These are phyloP conservation scores for Tinamus major DNA, from an alignment of 2,797 vertebrate species.

Conservation along the genomic window DNA sequence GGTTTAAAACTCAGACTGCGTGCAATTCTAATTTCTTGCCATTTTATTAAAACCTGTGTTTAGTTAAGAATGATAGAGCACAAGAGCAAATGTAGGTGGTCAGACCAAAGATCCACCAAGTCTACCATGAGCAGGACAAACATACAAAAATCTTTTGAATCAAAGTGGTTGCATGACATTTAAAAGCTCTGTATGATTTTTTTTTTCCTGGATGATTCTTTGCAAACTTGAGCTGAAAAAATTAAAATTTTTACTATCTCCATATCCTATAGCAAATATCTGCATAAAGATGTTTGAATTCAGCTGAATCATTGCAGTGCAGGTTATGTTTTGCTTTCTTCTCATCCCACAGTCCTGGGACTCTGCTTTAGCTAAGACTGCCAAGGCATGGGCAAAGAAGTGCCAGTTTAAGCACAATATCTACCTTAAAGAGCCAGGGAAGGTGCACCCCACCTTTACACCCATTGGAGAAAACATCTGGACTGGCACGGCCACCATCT, in stretches of 20 bases:
- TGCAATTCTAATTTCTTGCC: neutral
- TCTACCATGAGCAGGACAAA: neutral
- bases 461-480: conserved; percentile 88
- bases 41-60: neutral
- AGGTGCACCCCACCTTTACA: conserved; percentile 78
- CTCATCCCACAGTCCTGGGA: conserved; percentile 85
- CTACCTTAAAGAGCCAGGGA: conserved; percentile 29
- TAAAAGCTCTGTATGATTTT: neutral
- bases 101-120: neutral
- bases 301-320: neutral
- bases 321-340: neutral
- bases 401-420: conserved; percentile 80
- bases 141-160: neutral
- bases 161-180: neutral
- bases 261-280: neutral
- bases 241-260: neutral
- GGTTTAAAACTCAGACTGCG: neutral
- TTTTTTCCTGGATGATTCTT: neutral
- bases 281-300: neutral
- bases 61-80: neutral
- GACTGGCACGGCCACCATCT: conserved; percentile 71
- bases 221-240: neutral
- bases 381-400: conserved; percentile 81
- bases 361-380: conserved; percentile 81
- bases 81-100: neutral